Conservation (phyloP, 2,113 vertebrate genomes). For the Rynchops niger region DNA sequence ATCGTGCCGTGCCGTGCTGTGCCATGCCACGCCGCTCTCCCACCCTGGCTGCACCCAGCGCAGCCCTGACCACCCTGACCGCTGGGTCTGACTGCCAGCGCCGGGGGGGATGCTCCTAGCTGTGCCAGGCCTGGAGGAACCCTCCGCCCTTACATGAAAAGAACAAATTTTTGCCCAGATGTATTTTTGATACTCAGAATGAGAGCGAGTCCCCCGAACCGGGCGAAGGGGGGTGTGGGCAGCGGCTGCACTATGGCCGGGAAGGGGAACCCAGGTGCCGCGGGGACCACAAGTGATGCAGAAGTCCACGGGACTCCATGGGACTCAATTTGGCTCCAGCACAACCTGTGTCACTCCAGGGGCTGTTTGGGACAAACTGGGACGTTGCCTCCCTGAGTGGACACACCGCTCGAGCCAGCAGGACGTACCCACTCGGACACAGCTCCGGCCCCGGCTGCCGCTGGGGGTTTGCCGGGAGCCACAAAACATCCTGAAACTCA, state of each 20-base stretch:
- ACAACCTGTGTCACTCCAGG: not conserved
- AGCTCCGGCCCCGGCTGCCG: not conserved
- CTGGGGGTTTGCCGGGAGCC: not conserved
- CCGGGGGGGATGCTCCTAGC: not conserved
- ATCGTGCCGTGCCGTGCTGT: rapidly evolving
- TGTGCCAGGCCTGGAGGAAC: not conserved
- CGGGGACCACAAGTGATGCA: not conserved
- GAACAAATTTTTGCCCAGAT: not conserved
- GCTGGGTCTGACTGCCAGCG: not conserved
- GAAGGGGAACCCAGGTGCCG: not conserved
- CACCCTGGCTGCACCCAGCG: rapidly evolving
- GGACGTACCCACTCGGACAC: rapidly evolving
- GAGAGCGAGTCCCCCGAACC: rapidly evolving
- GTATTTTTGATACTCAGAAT: not conserved
- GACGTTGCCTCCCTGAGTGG: not conserved
- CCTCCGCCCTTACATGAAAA: rapidly evolving
- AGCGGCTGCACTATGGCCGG: rapidly evolving
- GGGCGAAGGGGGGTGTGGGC: rapidly evolving
- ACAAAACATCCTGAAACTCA: not conserved
- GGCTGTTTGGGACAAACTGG: not conserved
- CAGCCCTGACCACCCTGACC: no score
- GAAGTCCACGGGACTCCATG: rapidly evolving
- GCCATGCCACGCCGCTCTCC: not conserved
- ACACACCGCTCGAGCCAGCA: rapidly evolving
- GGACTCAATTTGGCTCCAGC: not conserved